These are phyloP conservation scores for Cephonodes hylas DNA, from an alignment of 2,888 invertebrate species.

Conservation along the genomic window DNA sequence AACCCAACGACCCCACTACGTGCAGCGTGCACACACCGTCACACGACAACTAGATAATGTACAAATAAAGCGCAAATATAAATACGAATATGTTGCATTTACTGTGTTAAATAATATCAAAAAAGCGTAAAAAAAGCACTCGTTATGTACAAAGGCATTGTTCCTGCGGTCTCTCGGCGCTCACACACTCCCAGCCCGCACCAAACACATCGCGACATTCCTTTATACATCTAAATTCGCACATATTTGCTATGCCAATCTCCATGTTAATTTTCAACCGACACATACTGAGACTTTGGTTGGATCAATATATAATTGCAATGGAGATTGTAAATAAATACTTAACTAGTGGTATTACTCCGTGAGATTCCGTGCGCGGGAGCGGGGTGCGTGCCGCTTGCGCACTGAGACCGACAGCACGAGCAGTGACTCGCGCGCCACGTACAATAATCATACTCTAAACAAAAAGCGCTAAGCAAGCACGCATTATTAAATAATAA, in stretches of 20 bases:
- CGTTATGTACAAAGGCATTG: slow-evolving; percentile 60
- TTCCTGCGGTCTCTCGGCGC: slow-evolving; percentile 12
- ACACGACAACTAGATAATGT: slow-evolving; percentile 30
- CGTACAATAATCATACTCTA: slow-evolving; percentile 37
- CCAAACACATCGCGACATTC: background rate
- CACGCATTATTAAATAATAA: slow-evolving; percentile 48
- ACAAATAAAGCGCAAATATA: slow-evolving; percentile 54
- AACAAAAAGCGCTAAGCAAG: slow-evolving; percentile 46
- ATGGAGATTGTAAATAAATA: no score
- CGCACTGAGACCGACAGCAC: no score
- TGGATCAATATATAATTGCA: no score
- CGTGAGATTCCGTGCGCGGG: no score
- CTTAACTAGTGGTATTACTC: no score
- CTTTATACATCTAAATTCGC: no score
- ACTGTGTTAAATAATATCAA: slow-evolving; percentile 47
- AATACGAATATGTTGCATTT: slow-evolving; percentile 45
- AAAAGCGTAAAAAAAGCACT: slow-evolving; percentile 77
- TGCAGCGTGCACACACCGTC: slow-evolving; percentile 23
- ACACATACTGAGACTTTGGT: no score
- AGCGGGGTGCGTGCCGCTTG: no score
- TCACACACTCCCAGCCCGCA: background rate
- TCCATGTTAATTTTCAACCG: no score
- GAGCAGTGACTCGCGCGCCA: slow-evolving; percentile 16
- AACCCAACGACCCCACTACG: slow-evolving; percentile 21
- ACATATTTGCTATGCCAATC: no score